Evolutionary conservation across 2,797 vertebrate species (phyloP).

Genomic region (Morelia viridis): DNA sequence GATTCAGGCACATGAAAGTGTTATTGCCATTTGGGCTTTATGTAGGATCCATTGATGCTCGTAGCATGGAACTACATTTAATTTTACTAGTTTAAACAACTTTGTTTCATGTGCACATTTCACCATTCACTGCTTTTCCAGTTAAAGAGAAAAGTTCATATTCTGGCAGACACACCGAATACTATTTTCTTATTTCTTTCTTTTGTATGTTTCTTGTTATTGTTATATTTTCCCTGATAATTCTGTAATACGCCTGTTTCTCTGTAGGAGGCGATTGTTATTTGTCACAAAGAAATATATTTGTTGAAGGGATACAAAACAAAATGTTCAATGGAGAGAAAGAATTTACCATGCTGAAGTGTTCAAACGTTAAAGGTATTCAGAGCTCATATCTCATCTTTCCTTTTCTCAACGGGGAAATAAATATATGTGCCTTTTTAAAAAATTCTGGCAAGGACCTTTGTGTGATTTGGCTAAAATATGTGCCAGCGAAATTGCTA

Average conservation of each 20-base stretch:
- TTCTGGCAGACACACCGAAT: background rate
- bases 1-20: background rate
- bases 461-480: conserved; percentile 11
- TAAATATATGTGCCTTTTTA: background rate
- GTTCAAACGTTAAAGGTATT: conserved; percentile 63
- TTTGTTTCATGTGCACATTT: background rate
- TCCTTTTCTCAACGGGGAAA: background rate
- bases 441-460: conserved; percentile 14
- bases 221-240: background rate
- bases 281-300: conserved; percentile 59
- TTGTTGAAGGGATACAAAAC: conserved; percentile 59
- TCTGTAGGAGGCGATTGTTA: conserved; percentile 65
- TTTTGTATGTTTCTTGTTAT: background rate
- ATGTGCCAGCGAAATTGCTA: background rate
- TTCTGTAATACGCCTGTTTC: conserved; percentile 11
- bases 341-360: conserved; percentile 45
- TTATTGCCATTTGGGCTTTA: background rate
- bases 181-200: background rate
- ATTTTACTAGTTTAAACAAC: background rate
- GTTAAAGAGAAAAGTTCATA: background rate
- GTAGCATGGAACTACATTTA: background rate
- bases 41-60: background rate
- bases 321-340: conserved; percentile 58
- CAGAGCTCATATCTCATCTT: background rate
- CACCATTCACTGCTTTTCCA: background rate